Conservation (phyloP, 1,140 invertebrate genomes). For the Amphibalanus amphitrite region DNA sequence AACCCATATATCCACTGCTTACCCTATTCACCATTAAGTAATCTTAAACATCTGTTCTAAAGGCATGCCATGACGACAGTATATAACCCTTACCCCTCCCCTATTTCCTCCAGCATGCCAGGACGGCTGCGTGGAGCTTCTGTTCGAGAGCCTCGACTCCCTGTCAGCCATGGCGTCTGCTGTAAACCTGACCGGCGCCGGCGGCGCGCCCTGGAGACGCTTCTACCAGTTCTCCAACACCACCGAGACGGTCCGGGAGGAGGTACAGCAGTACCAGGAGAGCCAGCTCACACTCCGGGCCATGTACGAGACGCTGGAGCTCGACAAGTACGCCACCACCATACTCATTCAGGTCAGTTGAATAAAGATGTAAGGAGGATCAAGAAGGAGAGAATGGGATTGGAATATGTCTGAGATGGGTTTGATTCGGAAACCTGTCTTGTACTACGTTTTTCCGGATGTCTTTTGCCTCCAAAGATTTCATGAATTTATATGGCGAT, state of each 20-base stretch:
- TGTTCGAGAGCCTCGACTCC: constrained; percentile 52
- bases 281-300: background rate
- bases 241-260: background rate
- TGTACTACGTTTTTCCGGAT: too few relatives aligned
- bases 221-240: constrained; percentile 32
- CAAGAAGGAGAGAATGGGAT: too few relatives aligned
- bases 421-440: too few relatives aligned
- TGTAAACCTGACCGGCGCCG: constrained; percentile 39
- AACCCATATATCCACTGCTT: too few relatives aligned
- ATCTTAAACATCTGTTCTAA: too few relatives aligned
- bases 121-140: constrained; percentile 70
- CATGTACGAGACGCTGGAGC: background rate
- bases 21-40: too few relatives aligned
- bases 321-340: background rate
- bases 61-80: too few relatives aligned
- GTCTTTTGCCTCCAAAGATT: too few relatives aligned
- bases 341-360: background rate
- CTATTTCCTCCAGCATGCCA: constrained; percentile 40
- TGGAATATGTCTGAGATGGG: too few relatives aligned
- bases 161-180: constrained; percentile 36
- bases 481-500: too few relatives aligned
- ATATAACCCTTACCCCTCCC: too few relatives aligned
- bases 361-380: too few relatives aligned
- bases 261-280: background rate
- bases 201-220: constrained; percentile 52